Percentiles rank a stretch among this genome's conserved stretches.
These are phyloP conservation scores for Tanytarsus gracilentus DNA, from an alignment of 2,888 invertebrate genomes.

Conservation along the genomic window DNA sequence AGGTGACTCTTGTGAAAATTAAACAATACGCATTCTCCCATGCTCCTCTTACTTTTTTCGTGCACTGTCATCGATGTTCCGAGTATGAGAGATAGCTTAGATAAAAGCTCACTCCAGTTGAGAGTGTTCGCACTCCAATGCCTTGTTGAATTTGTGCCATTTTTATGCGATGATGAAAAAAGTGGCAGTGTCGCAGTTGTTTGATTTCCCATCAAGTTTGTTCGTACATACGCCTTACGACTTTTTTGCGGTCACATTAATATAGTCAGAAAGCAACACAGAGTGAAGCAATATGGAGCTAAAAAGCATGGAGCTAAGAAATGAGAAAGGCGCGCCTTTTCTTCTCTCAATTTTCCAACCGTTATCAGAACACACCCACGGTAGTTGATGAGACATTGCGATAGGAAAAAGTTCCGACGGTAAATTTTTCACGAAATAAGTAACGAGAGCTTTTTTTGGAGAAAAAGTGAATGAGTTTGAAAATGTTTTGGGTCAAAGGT, in stretches of 20 bases:
- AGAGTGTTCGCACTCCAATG: slow-evolving; percentile 2
- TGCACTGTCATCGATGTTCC: too few species aligned
- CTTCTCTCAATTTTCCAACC: not conserved
- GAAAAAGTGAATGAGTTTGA: too few species aligned
- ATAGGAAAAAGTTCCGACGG: not conserved
- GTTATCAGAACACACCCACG: slow-evolving; percentile 16
- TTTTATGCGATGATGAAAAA: slow-evolving; percentile 20
- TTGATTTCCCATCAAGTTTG: slow-evolving; percentile 17
- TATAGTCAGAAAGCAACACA: slow-evolving; percentile 27
- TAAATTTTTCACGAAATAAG: not conserved
- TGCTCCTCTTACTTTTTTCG: too few species aligned
- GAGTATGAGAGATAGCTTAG: too few species aligned
- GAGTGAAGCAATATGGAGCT: slow-evolving; percentile 6
- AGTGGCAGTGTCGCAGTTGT: slow-evolving; percentile 15
- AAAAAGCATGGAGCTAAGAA: slow-evolving; percentile 19
- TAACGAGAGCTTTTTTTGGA: too few species aligned
- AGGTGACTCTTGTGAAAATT: slow-evolving; percentile 20
- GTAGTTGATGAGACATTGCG: not conserved
- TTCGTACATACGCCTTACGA: slow-evolving; percentile 6
- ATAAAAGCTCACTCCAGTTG: slow-evolving; percentile 13
- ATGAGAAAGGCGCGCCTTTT: slow-evolving; percentile 20
- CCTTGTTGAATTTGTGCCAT: slow-evolving; percentile 28
- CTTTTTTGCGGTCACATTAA: slow-evolving; percentile 28
- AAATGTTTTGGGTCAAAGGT: too few species aligned
- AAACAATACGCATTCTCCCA: slow-evolving; percentile 9